Percentiles rank a stretch among this genome's conserved stretches.
Evolutionary conservation across 2,888 invertebrate species (phyloP).

Genomic region (Plebejus argus): DNA sequence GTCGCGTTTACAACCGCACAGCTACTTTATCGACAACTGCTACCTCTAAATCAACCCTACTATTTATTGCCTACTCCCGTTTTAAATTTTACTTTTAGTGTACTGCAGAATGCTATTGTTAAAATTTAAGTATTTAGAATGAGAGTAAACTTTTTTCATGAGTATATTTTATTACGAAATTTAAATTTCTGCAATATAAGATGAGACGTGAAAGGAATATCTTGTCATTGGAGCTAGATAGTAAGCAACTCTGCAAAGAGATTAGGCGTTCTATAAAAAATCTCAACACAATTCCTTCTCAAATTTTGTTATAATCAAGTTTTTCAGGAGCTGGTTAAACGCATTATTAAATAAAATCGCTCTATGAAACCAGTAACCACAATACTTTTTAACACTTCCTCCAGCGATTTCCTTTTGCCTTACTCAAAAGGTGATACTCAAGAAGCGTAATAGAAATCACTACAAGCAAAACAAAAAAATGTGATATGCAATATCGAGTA

Average conservation of each 20-base stretch:
- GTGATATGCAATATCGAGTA: constrained; percentile 58
- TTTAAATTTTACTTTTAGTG: constrained; percentile 9
- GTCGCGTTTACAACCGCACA: constrained; percentile 72
- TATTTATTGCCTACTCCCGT: constrained; percentile 3
- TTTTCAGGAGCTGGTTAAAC: too few species aligned
- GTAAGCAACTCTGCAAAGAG: too few species aligned
- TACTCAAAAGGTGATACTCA: constrained; percentile 6
- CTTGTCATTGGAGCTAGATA: too few species aligned
- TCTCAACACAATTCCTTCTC: too few species aligned
- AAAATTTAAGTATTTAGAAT: not conserved
- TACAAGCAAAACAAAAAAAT: constrained; percentile 43
- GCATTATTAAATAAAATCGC: not conserved
- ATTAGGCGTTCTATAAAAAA: too few species aligned
- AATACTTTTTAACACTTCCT: not conserved
- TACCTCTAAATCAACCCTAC: constrained; percentile 10
- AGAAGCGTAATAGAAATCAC: constrained; percentile 32
- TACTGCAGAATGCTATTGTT: not conserved
- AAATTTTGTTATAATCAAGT: too few species aligned
- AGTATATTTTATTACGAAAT: not conserved
- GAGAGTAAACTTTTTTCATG: too few species aligned
- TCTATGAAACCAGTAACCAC: not conserved
- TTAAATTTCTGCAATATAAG: not conserved
- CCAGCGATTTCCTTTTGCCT: constrained; percentile 8
- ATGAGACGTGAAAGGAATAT: too few species aligned
- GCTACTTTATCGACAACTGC: constrained; percentile 25